Evolutionary conservation across 2,113 vertebrate genomes (phyloP).

Genomic region (Rhombomys opimus): DNA sequence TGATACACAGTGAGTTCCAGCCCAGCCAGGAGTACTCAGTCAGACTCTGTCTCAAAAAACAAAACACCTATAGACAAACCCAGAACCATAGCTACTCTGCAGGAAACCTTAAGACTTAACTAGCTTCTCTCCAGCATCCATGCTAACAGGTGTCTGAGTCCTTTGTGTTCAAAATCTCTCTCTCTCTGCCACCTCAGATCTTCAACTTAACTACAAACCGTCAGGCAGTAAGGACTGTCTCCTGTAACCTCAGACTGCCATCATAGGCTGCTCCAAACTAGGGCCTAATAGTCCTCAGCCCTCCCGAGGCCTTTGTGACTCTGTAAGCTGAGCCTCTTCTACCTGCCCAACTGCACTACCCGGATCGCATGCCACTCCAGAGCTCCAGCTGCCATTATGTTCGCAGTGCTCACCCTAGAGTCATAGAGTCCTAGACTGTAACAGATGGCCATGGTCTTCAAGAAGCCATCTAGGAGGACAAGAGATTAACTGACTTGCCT

Average conservation of each 20-base stretch:
- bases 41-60: neutral
- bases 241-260: neutral
- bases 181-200: rapidly evolving
- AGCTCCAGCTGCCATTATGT: neutral
- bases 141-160: neutral
- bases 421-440: neutral
- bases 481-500: neutral
- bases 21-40: neutral
- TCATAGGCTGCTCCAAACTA: neutral
- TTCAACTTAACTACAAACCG: neutral
- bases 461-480: neutral
- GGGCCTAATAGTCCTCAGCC: neutral
- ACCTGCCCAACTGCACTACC: too few relatives aligned
- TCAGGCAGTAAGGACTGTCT: neutral
- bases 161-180: neutral
- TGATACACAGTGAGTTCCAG: neutral
- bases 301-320: neutral
- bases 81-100: neutral
- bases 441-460: neutral
- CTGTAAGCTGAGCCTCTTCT: neutral
- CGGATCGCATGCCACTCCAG: neutral
- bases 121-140: too few relatives aligned
- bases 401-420: neutral
- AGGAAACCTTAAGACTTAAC: neutral
- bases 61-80: neutral